phyloP scores from a whole-genome alignment of 1,140 invertebrate genomes.

The Bacillus rossius region DNA sequence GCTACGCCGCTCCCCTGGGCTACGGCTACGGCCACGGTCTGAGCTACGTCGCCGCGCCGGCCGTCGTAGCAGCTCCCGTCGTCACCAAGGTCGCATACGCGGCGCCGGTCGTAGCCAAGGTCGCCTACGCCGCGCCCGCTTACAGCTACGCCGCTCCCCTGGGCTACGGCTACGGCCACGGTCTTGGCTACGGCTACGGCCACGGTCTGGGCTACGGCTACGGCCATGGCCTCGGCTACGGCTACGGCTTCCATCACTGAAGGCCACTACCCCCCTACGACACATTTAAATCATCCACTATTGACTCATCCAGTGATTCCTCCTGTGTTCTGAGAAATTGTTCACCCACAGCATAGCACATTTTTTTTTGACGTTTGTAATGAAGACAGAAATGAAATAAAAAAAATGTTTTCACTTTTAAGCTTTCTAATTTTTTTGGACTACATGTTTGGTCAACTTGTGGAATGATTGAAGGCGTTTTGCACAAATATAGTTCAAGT shows the following conservation, averaged over 20 bases:
- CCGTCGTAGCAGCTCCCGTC: background rate
- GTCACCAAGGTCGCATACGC: slow-evolving; percentile 7
- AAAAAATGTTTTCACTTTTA: too few species aligned
- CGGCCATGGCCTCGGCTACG: slow-evolving; percentile 4
- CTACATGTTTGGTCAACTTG: too few species aligned
- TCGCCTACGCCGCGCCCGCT: slow-evolving; percentile 2
- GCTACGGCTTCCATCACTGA: background rate
- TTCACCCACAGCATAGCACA: too few species aligned
- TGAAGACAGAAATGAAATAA: too few species aligned
- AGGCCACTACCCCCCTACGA: too few species aligned
- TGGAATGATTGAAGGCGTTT: too few species aligned
- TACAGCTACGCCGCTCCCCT: background rate
- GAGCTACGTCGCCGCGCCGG: background rate
- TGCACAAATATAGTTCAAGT: too few species aligned
- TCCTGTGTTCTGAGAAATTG: too few species aligned
- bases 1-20: background rate
- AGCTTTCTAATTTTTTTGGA: too few species aligned
- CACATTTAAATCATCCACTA: too few species aligned
- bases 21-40: background rate
- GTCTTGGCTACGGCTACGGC: slow-evolving; percentile 6
- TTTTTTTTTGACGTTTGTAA: too few species aligned
- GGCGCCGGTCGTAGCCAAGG: slow-evolving; percentile 11
- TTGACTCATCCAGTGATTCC: too few species aligned
- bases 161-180: background rate
- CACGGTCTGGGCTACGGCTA: slow-evolving; percentile 9